A percentile compares a stretch with the other conserved stretches of the same genome.
Evolutionary conservation across 2,888 invertebrate genomes (phyloP).

Genomic region (Synanthedon formicaeformis): DNA sequence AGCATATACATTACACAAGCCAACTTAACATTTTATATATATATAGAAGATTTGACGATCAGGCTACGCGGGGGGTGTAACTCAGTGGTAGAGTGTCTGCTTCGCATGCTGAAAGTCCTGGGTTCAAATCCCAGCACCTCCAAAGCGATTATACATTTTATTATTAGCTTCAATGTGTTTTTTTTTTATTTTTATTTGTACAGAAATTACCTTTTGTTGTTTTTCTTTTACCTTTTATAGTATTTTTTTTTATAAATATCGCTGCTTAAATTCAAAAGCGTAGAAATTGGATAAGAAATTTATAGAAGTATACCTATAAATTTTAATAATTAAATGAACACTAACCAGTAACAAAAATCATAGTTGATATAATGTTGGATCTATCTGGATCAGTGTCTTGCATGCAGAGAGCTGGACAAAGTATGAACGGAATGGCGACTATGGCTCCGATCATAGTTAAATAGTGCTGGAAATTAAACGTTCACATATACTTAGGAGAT

Average conservation of each 20-base stretch:
- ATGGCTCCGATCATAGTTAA: slow-evolving; percentile 89
- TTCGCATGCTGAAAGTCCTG: slow-evolving; percentile 77
- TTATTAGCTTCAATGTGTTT: too few species aligned
- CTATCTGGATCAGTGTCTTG: slow-evolving; percentile 78
- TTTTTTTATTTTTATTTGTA: background rate
- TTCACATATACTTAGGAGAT: background rate
- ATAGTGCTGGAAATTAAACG: slow-evolving; percentile 72
- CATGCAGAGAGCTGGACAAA: slow-evolving; percentile 86
- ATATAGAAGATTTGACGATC: background rate
- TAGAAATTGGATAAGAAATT: too few species aligned
- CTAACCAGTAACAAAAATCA: slow-evolving; percentile 82
- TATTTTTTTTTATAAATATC: too few species aligned
- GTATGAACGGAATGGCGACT: slow-evolving; percentile 83
- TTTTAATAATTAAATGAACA: too few species aligned
- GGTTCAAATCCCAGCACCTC: slow-evolving; percentile 76
- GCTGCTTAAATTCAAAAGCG: too few species aligned
- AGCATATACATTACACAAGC: too few species aligned
- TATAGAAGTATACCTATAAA: too few species aligned
- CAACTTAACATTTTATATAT: background rate
- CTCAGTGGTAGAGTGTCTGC: slow-evolving; percentile 74
- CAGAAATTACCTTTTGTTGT: too few species aligned
- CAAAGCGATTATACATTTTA: too few species aligned
- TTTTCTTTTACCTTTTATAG: too few species aligned
- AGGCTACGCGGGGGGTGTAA: slow-evolving; percentile 51
- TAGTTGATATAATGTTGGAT: slow-evolving; percentile 83